Evolutionary conservation across 2,888 invertebrate species (phyloP), one percentile per base, ranked within the genome.

Genomic region (Drosophila conformis): DNA sequence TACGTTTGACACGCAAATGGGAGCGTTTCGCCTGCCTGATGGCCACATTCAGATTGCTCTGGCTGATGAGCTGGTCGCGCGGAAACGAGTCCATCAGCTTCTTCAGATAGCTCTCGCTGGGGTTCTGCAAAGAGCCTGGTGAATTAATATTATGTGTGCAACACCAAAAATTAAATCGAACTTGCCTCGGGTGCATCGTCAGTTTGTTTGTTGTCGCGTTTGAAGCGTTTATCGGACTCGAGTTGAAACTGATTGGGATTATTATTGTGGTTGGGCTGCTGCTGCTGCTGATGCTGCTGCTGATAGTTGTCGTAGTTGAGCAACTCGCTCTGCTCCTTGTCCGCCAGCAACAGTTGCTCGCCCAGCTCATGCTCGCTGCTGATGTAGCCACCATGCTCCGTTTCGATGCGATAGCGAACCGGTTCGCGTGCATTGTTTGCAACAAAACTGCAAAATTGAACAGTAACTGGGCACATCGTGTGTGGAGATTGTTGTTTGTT

Each of bases 61-160:
- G 81, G 53, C 78, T 75, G 13, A 78, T 80, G 46, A 46, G 46
- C 48, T 75, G 79, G 62, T 83, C 86, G 51, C 90, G 91, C 4
- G 93, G 92, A 64, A 93, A 93, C 0, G 93, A 93, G 63, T 92
- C 90, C 67, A 92, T 91, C 29, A 93, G 74, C 59, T 92, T 87
- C 56, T 90, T 91, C 2, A 93, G 72, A 65, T 93, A 92, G 63
- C 89, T 91, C 38, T 87, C 90, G 63, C 87, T 82, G 3, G 68
- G 40, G 33, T 72, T 80, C 91, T 91, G 31, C 6, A 25, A 21
- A 15, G 4, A 18, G 18, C 10, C 33, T 33, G 0, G 4, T 31
- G 13, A 35, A 42, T 46, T 46, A 38, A 3, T 38, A 38, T 38
- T 8, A 8, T 1, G 15, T 0, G 8, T 46, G 15, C 15, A 4